These are phyloP conservation scores for Drosophila niveifrons DNA, from an alignment of 2,888 invertebrate genomes.

Conservation along the genomic window DNA sequence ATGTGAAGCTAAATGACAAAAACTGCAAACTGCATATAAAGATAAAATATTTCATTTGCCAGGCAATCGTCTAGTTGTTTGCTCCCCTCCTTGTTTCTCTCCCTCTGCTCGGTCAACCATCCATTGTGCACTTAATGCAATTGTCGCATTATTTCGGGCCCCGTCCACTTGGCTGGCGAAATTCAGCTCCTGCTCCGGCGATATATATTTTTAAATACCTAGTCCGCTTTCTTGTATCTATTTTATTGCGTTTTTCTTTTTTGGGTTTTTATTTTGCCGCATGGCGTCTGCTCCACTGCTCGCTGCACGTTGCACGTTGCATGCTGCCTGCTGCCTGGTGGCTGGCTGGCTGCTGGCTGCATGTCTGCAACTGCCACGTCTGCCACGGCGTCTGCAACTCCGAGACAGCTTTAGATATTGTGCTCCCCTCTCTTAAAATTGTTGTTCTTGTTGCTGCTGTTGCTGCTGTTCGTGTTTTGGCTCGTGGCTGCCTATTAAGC, in stretches of 20 bases:
- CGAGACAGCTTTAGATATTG: slow-evolving; percentile 48
- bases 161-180: slow-evolving; percentile 44
- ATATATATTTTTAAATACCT: slow-evolving; percentile 77
- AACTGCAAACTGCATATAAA: slow-evolving; percentile 68
- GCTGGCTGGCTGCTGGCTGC: slow-evolving; percentile 8
- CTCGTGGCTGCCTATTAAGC: slow-evolving; percentile 65
- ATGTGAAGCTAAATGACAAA: slow-evolving; percentile 27
- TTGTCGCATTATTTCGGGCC: slow-evolving; percentile 74
- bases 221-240: slow-evolving; percentile 65
- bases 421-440: slow-evolving; percentile 12
- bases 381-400: slow-evolving; percentile 76
- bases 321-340: slow-evolving; percentile 13
- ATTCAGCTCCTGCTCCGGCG: slow-evolving; percentile 21
- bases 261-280: slow-evolving; percentile 77
- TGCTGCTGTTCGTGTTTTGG: slow-evolving; percentile 39
- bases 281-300: slow-evolving; percentile 65
- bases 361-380: slow-evolving; percentile 67
- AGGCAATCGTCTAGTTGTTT: slow-evolving; percentile 22
- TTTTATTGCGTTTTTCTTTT: slow-evolving; percentile 70
- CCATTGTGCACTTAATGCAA: slow-evolving; percentile 78
- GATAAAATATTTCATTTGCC: slow-evolving; percentile 76
- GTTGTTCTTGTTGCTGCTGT: slow-evolving; percentile 27
- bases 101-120: slow-evolving; percentile 44
- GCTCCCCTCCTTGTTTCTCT: background rate
- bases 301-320: slow-evolving; percentile 36